Base-by-base conservation (phyloP, 92 coral and sea anemone genomes). In the Virgularia gustaviana region DNA sequence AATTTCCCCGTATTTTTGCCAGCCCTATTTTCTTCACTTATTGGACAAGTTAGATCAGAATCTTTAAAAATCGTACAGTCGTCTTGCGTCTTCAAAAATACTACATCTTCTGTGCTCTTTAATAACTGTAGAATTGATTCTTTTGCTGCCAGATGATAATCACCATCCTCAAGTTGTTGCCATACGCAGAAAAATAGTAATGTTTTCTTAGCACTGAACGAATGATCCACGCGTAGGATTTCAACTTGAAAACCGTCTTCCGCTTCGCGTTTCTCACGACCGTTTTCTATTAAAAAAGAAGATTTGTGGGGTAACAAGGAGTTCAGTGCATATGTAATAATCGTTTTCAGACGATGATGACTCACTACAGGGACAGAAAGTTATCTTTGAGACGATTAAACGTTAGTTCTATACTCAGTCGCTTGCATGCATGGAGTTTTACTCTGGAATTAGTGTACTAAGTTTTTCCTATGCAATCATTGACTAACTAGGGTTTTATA, bases 1-100 rank as follows among this genome's bases (percentile, higher is more conserved):
- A 38, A 33, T 3, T 54, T 39, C 38, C 29, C 35, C 16, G 75
- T n/a, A 16, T 29, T 37, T 47, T 36, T 12, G 2, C 52, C 58
- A 9, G 55, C 0, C 16, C n/a, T 37, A 18, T 23, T 20, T 20
- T 37, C 22, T 24, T 33, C 10, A 18, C 0, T 4, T 19, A 68
- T 54, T 3, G 71, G 58, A 33, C 75, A 68, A 30, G 49, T 34
- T 49, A 49, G 49, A 9, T 33, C 61, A 9, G 31, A 6, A 16
- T 9, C 24, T 51, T 49, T 7, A 22, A 68, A 68, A 27, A 28
- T 45, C n/a, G 53, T 20, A 35, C 75, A 68, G 35, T 68, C 62
- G 27, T 68, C 15, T 30, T 49, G 2, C 18, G 33, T 68, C 19
- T 54, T 49, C 27, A 68, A n/a, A 49, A 49, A 68, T 8, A 33